Evolutionary conservation across 2,797 vertebrate genomes (phyloP).

Genomic region (Propithecus deckenii): DNA sequence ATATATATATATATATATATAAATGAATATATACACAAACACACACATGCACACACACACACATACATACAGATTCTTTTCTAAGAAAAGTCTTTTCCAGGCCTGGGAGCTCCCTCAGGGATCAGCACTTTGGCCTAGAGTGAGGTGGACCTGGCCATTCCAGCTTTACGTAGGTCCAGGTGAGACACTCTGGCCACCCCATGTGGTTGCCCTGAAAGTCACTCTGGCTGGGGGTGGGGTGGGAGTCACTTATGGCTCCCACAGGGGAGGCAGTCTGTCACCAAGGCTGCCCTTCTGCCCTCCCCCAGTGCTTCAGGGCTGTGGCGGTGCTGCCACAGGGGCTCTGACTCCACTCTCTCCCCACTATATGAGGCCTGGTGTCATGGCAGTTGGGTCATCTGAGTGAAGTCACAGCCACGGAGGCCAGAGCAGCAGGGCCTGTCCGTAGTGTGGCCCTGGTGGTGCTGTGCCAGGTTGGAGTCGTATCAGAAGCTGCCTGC

Average conservation of each 20-base stretch:
- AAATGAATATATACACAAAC: no score
- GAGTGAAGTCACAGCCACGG: constrained; percentile 56
- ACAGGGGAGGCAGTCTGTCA: background rate
- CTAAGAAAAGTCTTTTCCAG: background rate
- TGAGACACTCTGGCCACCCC: background rate
- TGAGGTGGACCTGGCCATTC: background rate
- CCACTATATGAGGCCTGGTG: background rate
- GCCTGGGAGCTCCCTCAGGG: background rate
- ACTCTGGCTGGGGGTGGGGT: background rate
- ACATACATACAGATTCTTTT: background rate
- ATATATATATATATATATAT: no score
- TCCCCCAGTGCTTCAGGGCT: background rate
- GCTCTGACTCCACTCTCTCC: background rate
- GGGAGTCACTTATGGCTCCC: background rate
- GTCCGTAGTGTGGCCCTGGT: constrained; percentile 18
- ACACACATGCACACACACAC: no score
- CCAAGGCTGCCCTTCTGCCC: background rate
- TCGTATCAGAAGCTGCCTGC: constrained; percentile 49
- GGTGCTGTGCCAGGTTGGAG: constrained; percentile 50
- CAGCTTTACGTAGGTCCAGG: background rate
- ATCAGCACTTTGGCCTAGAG: background rate
- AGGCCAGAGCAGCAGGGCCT: constrained; percentile 19
- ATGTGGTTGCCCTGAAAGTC: background rate
- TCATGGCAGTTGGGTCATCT: constrained; percentile 36
- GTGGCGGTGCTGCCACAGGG: background rate